Conservation (phyloP, 92 coral and sea anemone species). For the Palythoa heliodiscus region DNA sequence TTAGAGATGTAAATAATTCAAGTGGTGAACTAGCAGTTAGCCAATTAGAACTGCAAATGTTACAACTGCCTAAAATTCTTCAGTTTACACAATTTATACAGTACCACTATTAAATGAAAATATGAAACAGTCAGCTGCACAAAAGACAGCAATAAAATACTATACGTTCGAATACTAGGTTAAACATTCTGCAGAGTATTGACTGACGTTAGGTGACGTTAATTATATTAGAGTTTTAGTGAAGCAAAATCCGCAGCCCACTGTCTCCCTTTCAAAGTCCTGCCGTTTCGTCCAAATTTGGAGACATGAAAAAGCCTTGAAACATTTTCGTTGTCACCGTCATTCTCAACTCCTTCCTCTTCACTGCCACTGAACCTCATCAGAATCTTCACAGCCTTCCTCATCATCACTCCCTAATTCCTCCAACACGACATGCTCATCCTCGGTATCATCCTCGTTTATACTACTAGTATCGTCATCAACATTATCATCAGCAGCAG, state of each 20-base stretch:
- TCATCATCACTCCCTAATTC: too few relatives aligned
- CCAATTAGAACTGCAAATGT: too few relatives aligned
- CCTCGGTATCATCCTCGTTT: too few relatives aligned
- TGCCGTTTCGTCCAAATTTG: background rate
- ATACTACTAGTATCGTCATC: too few relatives aligned
- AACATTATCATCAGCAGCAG: too few relatives aligned
- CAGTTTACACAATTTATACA: background rate
- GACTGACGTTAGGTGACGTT: background rate
- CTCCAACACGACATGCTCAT: too few relatives aligned
- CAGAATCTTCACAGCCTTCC: background rate
- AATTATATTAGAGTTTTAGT: conserved; percentile 2
- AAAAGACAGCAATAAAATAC: background rate
- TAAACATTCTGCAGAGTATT: background rate
- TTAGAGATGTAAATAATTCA: background rate
- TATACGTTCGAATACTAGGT: background rate
- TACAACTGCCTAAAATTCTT: too few relatives aligned
- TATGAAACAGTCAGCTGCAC: background rate
- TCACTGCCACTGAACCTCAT: background rate
- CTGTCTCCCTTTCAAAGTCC: background rate
- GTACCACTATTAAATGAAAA: background rate
- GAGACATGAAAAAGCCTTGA: background rate
- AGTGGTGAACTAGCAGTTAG: background rate
- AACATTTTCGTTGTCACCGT: background rate
- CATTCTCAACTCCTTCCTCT: background rate
- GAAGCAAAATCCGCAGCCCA: background rate